Evolutionary conservation across 1,140 invertebrate genomes (phyloP).

Genomic region (Saccostrea echinata): DNA sequence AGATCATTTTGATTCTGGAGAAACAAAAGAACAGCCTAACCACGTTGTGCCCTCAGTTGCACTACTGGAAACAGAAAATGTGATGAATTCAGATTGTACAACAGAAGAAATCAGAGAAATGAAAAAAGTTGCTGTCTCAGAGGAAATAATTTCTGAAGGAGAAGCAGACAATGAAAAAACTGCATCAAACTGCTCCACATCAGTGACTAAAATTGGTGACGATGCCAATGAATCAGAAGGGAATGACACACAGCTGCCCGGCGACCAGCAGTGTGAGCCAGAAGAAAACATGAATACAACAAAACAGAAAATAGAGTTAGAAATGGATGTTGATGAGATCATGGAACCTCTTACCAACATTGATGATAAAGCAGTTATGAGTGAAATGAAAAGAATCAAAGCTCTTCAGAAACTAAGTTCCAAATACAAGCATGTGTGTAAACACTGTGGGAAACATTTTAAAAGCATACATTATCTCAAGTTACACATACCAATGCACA

Average conservation of each 20-base stretch:
- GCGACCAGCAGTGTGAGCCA: not conserved
- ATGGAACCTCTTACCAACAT: not conserved
- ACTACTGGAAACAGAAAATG: not conserved
- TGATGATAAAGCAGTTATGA: not conserved
- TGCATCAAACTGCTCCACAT: not conserved
- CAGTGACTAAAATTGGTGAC: not conserved
- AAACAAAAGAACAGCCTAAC: not conserved
- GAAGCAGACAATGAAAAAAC: not conserved
- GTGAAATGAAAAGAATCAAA: conserved; percentile 22
- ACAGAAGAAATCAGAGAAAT: not conserved
- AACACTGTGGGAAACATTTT: conserved; percentile 69
- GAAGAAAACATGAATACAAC: not conserved
- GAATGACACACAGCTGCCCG: not conserved
- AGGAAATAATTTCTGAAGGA: not conserved
- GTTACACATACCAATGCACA: conserved; percentile 71
- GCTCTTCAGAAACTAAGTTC: not conserved
- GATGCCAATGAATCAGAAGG: not conserved
- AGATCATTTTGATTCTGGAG: not conserved
- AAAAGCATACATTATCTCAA: conserved; percentile 65
- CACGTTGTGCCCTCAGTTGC: not conserved
- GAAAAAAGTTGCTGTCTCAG: not conserved
- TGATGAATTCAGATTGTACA: not conserved
- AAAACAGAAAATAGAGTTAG: not conserved
- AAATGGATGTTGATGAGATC: conserved; percentile 16
- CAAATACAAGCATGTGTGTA: conserved; percentile 65